Percentiles rank a stretch among this genome's conserved stretches.
Conservation (phyloP, 1,140 invertebrate genomes). For the Acromyrmex charruanus region DNA sequence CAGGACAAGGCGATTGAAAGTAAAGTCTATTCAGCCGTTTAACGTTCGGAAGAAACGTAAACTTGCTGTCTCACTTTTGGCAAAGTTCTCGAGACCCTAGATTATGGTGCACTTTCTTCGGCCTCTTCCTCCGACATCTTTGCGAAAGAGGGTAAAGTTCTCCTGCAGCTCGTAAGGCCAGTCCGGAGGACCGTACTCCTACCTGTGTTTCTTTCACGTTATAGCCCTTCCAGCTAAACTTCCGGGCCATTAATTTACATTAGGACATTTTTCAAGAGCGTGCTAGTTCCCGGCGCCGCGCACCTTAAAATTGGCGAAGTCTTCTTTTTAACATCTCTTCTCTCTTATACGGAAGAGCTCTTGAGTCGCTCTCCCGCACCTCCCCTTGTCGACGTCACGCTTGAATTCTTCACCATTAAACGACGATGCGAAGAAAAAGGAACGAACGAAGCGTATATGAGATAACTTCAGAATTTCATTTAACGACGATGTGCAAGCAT, state of each 20-base stretch:
- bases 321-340: slow-evolving; percentile 70
- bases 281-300: slow-evolving; percentile 59
- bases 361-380: slow-evolving; percentile 46
- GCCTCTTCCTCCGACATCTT: slow-evolving; percentile 14
- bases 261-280: slow-evolving; percentile 81
- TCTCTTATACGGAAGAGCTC: slow-evolving; percentile 42
- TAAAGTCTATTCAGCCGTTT: slow-evolving; percentile 68
- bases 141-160: slow-evolving; percentile 66
- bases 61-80: slow-evolving; percentile 67
- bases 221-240: slow-evolving; percentile 76
- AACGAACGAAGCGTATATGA: slow-evolving; percentile 55
- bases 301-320: slow-evolving; percentile 74
- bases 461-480: slow-evolving; percentile 66
- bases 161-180: slow-evolving; percentile 46
- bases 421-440: slow-evolving; percentile 44
- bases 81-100: slow-evolving; percentile 74
- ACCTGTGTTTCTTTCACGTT: slow-evolving; percentile 75
- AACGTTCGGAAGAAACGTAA: slow-evolving; percentile 70
- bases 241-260: slow-evolving; percentile 82
- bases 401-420: slow-evolving; percentile 73
- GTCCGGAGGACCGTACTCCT: slow-evolving; percentile 29
- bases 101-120: slow-evolving; percentile 74
- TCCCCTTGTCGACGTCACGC: slow-evolving; percentile 66
- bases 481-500: slow-evolving; percentile 37
- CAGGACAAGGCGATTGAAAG: slow-evolving; percentile 69